A percentile compares a stretch with the other conserved stretches of the same genome.
Evolutionary conservation across 1,140 invertebrate genomes (phyloP).

Genomic region (Lasioglossum baleicum): DNA sequence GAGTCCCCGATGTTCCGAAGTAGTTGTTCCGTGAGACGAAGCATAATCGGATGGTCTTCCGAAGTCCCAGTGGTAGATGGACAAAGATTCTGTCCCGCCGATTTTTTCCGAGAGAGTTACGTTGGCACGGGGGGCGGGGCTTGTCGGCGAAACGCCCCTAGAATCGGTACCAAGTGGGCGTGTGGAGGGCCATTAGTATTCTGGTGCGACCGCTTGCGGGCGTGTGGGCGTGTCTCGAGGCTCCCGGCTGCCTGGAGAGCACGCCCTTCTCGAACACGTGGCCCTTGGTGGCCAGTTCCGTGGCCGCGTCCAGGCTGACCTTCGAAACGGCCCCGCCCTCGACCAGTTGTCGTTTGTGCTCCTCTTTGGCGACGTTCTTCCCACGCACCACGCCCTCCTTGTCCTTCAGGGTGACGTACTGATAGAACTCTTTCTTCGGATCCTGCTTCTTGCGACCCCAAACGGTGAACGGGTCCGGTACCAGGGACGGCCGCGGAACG

Average conservation of each 20-base stretch:
- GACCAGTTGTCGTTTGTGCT: constrained; percentile 74
- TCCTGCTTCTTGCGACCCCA: constrained; percentile 83
- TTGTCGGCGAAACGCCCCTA: constrained; percentile 46
- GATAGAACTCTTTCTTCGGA: constrained; percentile 77
- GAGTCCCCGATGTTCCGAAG: too few species aligned
- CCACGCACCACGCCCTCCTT: constrained; percentile 73
- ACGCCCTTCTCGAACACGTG: constrained; percentile 76
- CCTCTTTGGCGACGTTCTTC: constrained; percentile 72
- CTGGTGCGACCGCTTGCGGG: constrained; percentile 73
- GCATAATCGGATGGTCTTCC: too few species aligned
- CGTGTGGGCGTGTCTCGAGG: constrained; percentile 65
- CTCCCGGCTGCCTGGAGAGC: constrained; percentile 68
- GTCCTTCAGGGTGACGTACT: constrained; percentile 74
- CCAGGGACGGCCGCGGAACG: constrained; percentile 89
- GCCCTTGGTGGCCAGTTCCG: constrained; percentile 73
- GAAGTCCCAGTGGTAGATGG: too few species aligned
- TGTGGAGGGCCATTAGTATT: constrained; percentile 76
- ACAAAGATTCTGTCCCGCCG: too few species aligned
- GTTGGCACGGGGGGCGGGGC: too few species aligned
- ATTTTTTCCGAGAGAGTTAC: too few species aligned
- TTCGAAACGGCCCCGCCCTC: constrained; percentile 74
- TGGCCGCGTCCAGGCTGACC: constrained; percentile 73
- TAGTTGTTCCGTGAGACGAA: too few species aligned
- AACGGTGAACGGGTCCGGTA: constrained; percentile 89
- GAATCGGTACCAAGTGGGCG: constrained; percentile 78